Conservation (phyloP, 1,140 invertebrate species). For the Neodiprion pinetum region DNA sequence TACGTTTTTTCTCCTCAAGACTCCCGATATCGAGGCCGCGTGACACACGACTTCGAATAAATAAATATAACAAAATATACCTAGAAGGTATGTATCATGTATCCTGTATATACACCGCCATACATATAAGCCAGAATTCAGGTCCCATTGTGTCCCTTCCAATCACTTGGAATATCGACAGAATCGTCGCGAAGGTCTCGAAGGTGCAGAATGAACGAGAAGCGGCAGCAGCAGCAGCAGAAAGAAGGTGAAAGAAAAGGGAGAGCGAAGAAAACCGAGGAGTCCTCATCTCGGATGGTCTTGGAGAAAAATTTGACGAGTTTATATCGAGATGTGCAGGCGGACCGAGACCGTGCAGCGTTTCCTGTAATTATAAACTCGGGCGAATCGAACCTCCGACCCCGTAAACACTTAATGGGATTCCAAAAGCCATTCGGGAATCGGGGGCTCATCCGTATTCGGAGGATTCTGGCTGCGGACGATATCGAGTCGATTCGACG, state of each 20-base stretch:
- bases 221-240: slow-evolving; percentile 10
- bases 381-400: background rate
- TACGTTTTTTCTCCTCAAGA: no score
- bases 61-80: no score
- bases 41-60: no score
- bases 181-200: background rate
- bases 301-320: background rate
- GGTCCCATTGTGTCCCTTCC: background rate
- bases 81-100: no score
- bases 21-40: no score
- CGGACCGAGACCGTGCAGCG: background rate
- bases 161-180: no score
- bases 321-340: background rate
- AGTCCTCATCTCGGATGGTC: background rate
- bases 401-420: slow-evolving; percentile 4
- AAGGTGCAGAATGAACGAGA: slow-evolving; percentile 13
- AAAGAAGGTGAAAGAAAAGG: slow-evolving; percentile 7
- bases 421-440: background rate
- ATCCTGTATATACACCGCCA: no score
- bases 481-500: background rate
- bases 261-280: background rate
- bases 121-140: no score
- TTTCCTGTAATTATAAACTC: background rate
- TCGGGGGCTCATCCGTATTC: background rate
- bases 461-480: background rate